phyloP scores from a whole-genome alignment of 2,888 invertebrate genomes.

The Isotomurus palustris region DNA sequence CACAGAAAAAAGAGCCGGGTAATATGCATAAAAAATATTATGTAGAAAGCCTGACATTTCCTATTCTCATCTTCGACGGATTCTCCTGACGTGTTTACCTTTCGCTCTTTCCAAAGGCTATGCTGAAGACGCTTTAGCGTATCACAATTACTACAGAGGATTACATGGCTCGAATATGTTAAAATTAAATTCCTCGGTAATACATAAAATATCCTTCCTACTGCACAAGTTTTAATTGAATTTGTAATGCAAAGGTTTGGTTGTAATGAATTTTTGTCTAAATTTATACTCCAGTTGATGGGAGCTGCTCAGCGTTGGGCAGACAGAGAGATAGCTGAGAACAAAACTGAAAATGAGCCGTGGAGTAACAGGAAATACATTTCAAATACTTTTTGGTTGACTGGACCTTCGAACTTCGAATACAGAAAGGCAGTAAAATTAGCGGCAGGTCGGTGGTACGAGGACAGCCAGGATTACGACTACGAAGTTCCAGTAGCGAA shows the following conservation, averaged over 20 bases:
- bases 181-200: conserved; percentile 31
- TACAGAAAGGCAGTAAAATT: conserved; percentile 18
- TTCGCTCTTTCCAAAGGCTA: too few species aligned
- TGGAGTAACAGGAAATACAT: conserved; percentile 27
- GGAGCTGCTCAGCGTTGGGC: conserved; percentile 33
- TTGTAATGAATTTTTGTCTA: too few species aligned
- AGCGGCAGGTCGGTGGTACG: conserved; percentile 33
- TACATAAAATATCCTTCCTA: too few species aligned
- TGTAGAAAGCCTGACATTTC: too few species aligned
- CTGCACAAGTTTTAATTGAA: too few species aligned
- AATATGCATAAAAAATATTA: not conserved
- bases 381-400: conserved; percentile 25
- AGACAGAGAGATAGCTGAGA: conserved; percentile 13
- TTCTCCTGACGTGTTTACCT: too few species aligned
- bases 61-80: too few species aligned
- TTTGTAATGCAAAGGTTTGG: too few species aligned
- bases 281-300: too few species aligned
- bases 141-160: conserved; percentile 30
- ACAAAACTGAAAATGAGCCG: conserved; percentile 9
- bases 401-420: conserved; percentile 9
- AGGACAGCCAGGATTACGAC: conserved; percentile 23
- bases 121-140: conserved; percentile 25
- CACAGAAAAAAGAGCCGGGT: conserved; percentile 4
- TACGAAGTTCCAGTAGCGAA: conserved; percentile 24
- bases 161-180: conserved; percentile 26